phyloP scores from a whole-genome alignment of 2,113 vertebrate genomes.

The Eupsittula cactorum region DNA sequence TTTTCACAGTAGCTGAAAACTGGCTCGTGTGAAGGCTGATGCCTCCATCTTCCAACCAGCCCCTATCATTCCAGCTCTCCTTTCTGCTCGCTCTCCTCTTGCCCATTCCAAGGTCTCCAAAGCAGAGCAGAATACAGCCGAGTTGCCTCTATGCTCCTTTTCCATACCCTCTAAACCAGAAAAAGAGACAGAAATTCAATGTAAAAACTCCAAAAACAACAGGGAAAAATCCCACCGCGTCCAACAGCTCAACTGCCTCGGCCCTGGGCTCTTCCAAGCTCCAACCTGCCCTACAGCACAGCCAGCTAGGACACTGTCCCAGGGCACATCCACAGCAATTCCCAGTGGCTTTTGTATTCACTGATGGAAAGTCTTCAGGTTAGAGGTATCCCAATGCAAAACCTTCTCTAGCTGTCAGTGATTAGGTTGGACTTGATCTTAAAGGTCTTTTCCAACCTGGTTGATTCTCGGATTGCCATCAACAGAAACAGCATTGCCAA shows the following conservation, averaged over 20 bases:
- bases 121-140: neutral
- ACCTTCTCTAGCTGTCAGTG: neutral
- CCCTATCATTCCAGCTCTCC: neutral
- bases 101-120: neutral
- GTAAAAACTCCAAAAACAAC: neutral
- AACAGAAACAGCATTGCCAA: neutral
- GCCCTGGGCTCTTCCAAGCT: neutral
- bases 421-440: neutral
- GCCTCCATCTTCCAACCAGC: neutral
- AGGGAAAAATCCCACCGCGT: fast-evolving
- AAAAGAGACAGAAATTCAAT: neutral
- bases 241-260: neutral
- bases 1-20: neutral
- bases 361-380: neutral
- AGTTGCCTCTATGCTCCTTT: neutral
- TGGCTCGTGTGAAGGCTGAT: neutral
- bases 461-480: neutral
- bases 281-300: neutral
- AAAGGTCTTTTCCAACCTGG: neutral
- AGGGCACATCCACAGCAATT: neutral
- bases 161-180: neutral
- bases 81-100: neutral
- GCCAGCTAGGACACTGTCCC: neutral
- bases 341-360: neutral
- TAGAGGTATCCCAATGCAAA: neutral